A percentile compares a stretch with the other conserved stretches of the same genome.
Conservation (phyloP, 2,888 invertebrate genomes). For the Orchesella flavescens region DNA sequence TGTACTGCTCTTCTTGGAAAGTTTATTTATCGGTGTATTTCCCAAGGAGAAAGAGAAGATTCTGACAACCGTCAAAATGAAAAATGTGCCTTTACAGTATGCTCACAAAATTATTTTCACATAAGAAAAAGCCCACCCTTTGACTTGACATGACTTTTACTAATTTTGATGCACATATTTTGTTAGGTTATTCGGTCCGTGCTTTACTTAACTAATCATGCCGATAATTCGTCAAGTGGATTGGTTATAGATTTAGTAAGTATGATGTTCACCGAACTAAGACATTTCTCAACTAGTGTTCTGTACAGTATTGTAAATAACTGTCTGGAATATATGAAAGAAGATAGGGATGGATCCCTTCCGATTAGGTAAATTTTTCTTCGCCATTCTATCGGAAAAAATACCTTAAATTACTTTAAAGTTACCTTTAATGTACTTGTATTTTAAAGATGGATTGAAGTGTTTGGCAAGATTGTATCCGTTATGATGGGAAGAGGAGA, state of each 20-base stretch:
- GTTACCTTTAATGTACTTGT: background rate
- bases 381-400: background rate
- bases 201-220: conserved; percentile 33
- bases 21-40: conserved; percentile 23
- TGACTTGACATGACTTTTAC: too few species aligned
- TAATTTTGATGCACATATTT: too few species aligned
- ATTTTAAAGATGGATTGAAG: conserved; percentile 68
- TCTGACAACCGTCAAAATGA: too few species aligned
- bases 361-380: conserved; percentile 20
- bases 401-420: background rate
- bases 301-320: conserved; percentile 36
- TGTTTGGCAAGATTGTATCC: conserved; percentile 66
- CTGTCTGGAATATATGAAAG: conserved; percentile 63
- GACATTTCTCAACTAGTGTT: conserved; percentile 58
- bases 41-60: background rate
- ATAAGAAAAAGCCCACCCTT: too few species aligned
- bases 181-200: conserved; percentile 60
- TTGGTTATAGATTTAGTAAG: conserved; percentile 55
- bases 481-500: conserved; percentile 55
- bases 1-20: conserved; percentile 31
- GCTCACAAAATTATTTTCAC: too few species aligned
- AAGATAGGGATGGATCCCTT: conserved; percentile 13
- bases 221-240: conserved; percentile 17
- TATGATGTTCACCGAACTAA: conserved; percentile 51
- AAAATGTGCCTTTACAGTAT: too few species aligned